A percentile compares a stretch with the other conserved stretches of the same genome.
Conservation (phyloP, 2,797 vertebrate genomes). For the Pteropus rufus region DNA sequence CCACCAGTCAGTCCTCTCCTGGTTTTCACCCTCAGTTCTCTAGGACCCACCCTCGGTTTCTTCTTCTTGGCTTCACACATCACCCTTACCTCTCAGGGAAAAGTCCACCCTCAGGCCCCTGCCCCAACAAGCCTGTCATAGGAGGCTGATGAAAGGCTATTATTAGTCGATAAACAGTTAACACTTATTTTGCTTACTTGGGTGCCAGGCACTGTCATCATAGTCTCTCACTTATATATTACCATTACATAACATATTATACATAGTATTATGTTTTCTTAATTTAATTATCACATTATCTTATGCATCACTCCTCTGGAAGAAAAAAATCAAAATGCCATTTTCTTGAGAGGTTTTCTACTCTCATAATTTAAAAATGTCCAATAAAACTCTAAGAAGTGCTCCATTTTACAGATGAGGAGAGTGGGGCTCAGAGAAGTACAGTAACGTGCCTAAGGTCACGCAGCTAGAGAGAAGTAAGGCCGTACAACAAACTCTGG, state of each 20-base stretch:
- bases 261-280: background rate
- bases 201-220: background rate
- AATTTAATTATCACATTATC: background rate
- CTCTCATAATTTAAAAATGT: too few relatives aligned
- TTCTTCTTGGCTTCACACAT: background rate
- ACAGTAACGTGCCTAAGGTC: background rate
- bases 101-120: background rate
- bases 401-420: background rate
- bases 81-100: background rate
- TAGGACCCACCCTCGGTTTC: background rate
- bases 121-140: background rate
- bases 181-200: rapidly evolving
- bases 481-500: background rate
- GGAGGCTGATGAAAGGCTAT: background rate
- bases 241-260: background rate
- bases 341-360: too few relatives aligned
- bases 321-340: too few relatives aligned
- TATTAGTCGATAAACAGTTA: background rate
- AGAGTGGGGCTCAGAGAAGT: background rate
- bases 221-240: background rate
- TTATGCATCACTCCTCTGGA: background rate
- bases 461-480: background rate
- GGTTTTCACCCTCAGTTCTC: background rate
- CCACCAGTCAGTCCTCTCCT: too few relatives aligned
- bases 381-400: too few relatives aligned